phyloP scores from a whole-genome alignment of 2,113 vertebrate species.

The Cyphomyrus discorhynchus region DNA sequence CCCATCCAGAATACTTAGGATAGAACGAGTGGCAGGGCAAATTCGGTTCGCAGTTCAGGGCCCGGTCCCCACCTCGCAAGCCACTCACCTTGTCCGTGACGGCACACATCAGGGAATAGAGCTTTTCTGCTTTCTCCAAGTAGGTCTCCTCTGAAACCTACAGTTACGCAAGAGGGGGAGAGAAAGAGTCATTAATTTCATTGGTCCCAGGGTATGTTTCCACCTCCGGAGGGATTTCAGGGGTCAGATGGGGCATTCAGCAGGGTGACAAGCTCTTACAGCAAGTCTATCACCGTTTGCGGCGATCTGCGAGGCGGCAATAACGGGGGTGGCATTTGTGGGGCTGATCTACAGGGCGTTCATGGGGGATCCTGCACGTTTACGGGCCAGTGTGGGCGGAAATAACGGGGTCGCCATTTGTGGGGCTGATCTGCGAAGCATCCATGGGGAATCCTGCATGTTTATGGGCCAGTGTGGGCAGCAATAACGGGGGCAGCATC shows the following conservation, averaged over 20 bases:
- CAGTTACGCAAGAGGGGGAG: not conserved
- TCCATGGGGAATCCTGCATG: not conserved
- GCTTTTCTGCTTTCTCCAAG: slow-evolving; percentile 68
- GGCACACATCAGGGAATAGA: slow-evolving; percentile 65
- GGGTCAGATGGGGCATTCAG: not conserved
- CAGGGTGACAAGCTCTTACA: not conserved
- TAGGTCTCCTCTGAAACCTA: slow-evolving; percentile 75
- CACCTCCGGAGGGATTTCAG: not conserved
- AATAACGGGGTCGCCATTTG: slow-evolving; percentile 22
- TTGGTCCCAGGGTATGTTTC: not conserved
- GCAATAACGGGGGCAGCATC: slow-evolving; percentile 28
- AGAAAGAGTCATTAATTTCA: not conserved
- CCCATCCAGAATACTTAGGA: not conserved
- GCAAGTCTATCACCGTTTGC: not conserved
- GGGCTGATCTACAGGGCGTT: not conserved
- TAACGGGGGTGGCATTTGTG: slow-evolving; percentile 24
- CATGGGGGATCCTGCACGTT: too few relatives aligned
- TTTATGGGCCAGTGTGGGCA: not conserved
- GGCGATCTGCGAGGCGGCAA: not conserved
- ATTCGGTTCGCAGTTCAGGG: not conserved
- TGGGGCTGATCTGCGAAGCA: not conserved
- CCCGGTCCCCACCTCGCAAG: not conserved
- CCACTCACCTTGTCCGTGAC: slow-evolving; percentile 80
- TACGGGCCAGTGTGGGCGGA: not conserved
- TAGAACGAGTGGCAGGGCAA: too few relatives aligned